phyloP scores from a whole-genome alignment of 37 sponge, comb jelly and placozoan species.

The Mnemiopsis leidyi region DNA sequence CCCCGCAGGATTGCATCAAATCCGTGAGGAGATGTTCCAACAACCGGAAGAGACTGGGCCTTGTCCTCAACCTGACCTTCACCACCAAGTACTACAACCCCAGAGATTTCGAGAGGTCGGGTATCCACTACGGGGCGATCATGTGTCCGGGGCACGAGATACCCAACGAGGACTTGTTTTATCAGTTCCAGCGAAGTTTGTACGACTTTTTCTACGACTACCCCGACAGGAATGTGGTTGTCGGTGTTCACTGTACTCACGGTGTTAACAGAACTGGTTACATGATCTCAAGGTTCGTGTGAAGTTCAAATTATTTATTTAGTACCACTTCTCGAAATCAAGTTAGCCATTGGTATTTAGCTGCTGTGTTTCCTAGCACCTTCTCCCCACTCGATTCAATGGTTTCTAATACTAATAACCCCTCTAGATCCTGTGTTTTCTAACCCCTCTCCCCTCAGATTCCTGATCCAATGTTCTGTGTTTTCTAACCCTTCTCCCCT shows the following conservation, averaged over 20 bases:
- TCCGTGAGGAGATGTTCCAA: neutral
- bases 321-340: no score
- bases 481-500: no score
- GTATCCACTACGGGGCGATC: conserved; percentile 34
- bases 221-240: conserved; percentile 66
- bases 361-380: neutral
- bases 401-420: no score
- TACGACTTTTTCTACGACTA: conserved; percentile 55
- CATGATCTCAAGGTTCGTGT: conserved; percentile 80
- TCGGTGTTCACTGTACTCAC: conserved; percentile 90
- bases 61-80: conserved; percentile 37
- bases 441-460: no score
- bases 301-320: no score
- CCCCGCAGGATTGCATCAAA: conserved; percentile 11
- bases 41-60: neutral
- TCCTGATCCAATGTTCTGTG: no score
- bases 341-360: no score
- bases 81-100: conserved; percentile 55
- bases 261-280: conserved; percentile 90
- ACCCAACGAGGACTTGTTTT: conserved; percentile 73
- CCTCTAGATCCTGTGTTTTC: no score
- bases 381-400: no score
- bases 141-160: conserved; percentile 77
- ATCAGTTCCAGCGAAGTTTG: conserved; percentile 65
- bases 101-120: neutral